A percentile compares a stretch with the other conserved stretches of the same genome.
These are phyloP conservation scores for Zaprionus taronus DNA, from an alignment of 1,140 invertebrate species.

Conservation along the genomic window DNA sequence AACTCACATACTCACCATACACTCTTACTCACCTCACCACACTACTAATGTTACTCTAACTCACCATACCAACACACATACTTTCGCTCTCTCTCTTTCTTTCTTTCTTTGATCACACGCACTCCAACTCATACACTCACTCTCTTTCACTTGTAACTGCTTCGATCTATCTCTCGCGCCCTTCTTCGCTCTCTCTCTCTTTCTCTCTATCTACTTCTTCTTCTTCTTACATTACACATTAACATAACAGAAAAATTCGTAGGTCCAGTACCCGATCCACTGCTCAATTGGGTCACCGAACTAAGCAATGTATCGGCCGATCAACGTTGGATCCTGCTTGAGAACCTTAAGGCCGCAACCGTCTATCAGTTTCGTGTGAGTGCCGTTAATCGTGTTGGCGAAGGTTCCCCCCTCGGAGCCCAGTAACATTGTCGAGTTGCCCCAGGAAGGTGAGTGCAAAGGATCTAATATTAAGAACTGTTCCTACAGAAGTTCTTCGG, in stretches of 20 bases:
- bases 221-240: constrained; percentile 68
- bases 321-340: constrained; percentile 91
- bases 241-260: constrained; percentile 85
- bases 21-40: constrained; percentile 11
- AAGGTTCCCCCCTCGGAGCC: constrained; percentile 94
- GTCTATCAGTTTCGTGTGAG: constrained; percentile 98
- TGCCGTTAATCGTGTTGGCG: constrained; percentile 97
- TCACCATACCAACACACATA: constrained; percentile 12
- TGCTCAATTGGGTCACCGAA: constrained; percentile 95
- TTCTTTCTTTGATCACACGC: background rate
- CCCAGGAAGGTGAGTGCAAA: constrained; percentile 93
- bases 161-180: constrained; percentile 8
- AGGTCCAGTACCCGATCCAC: constrained; percentile 92
- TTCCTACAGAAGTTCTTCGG: background rate
- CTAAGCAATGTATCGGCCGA: constrained; percentile 93
- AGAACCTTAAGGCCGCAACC: constrained; percentile 95
- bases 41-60: background rate
- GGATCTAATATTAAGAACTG: background rate
- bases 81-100: background rate
- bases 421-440: constrained; percentile 93
- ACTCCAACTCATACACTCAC: background rate
- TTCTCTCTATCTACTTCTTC: constrained; percentile 1
- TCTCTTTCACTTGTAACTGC: constrained; percentile 16
- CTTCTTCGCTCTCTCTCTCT: constrained; percentile 2
- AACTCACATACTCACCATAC: background rate